These are phyloP conservation scores for Clusia tigrina DNA, from an alignment of 2,888 invertebrate species.

Conservation along the genomic window DNA sequence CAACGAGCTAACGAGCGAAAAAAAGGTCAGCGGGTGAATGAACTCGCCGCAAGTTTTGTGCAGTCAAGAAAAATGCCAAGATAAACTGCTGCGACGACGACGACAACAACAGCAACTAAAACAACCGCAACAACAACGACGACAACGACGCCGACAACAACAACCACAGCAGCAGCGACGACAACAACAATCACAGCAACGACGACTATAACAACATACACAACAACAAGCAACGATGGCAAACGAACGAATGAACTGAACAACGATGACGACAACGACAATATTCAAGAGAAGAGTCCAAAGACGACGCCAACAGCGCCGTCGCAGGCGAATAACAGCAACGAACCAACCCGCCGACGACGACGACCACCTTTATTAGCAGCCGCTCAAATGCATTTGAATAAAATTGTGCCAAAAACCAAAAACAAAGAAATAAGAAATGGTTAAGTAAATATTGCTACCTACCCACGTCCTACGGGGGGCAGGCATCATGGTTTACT, in stretches of 20 bases:
- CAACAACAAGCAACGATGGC: too few species aligned
- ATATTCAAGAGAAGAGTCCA: too few species aligned
- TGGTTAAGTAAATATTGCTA: too few species aligned
- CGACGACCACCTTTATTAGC: not conserved
- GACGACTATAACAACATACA: too few species aligned
- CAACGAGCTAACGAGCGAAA: constrained; percentile 22
- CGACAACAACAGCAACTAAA: not conserved
- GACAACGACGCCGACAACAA: not conserved
- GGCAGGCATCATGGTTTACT: too few species aligned
- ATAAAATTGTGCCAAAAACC: too few species aligned
- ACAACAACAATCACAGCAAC: not conserved
- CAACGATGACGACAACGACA: too few species aligned
- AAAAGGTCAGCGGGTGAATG: constrained; percentile 59
- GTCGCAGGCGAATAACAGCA: constrained; percentile 11
- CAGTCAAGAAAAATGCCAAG: constrained; percentile 30
- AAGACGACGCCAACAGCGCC: not conserved
- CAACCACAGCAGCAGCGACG: not conserved
- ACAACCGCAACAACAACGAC: not conserved
- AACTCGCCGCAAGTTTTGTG: constrained; percentile 49
- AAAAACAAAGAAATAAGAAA: too few species aligned
- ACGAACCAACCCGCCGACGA: not conserved
- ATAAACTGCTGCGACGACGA: constrained; percentile 16
- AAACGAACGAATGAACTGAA: too few species aligned
- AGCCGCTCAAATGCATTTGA: too few species aligned
- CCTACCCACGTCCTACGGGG: too few species aligned